These are phyloP conservation scores for Tokudaia tokunoshimensis DNA, from an alignment of 2,797 vertebrate genomes.

Conservation along the genomic window DNA sequence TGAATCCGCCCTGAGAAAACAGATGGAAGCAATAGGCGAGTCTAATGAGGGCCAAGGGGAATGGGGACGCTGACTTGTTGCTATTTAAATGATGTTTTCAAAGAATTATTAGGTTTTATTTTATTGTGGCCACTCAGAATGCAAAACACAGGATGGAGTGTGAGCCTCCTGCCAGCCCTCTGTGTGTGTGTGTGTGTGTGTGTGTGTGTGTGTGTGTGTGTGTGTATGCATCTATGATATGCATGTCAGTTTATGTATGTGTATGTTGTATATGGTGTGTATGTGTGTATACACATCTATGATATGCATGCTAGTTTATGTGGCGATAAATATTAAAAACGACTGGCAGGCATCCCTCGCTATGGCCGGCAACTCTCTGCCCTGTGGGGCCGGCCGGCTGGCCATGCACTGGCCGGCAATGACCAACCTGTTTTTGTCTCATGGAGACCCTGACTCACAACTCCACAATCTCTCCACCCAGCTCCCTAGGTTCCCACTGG, in stretches of 20 bases:
- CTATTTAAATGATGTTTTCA: conserved; percentile 38
- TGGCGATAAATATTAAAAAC: too few species aligned
- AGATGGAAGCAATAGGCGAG: conserved; percentile 67
- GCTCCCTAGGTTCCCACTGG: too few species aligned
- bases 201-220: neutral
- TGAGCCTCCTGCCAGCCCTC: neutral
- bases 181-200: neutral
- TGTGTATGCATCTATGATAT: neutral
- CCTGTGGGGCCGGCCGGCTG: too few species aligned
- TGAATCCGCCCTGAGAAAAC: conserved; percentile 57
- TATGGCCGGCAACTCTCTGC: too few species aligned
- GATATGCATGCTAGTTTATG: too few species aligned
- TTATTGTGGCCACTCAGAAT: neutral
- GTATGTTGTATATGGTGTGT: neutral
- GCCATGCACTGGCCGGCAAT: too few species aligned
- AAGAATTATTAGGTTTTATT: conserved; percentile 1
- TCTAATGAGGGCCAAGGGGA: conserved; percentile 1
- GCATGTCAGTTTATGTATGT: too few species aligned
- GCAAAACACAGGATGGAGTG: neutral
- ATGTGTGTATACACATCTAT: too few species aligned
- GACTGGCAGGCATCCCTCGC: too few species aligned
- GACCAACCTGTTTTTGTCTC: too few species aligned
- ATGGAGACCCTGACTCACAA: too few species aligned
- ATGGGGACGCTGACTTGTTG: conserved; percentile 33
- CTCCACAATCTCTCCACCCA: too few species aligned